These are phyloP conservation scores for Chouioia cunea DNA, from an alignment of 2,888 invertebrate genomes.

Conservation along the genomic window DNA sequence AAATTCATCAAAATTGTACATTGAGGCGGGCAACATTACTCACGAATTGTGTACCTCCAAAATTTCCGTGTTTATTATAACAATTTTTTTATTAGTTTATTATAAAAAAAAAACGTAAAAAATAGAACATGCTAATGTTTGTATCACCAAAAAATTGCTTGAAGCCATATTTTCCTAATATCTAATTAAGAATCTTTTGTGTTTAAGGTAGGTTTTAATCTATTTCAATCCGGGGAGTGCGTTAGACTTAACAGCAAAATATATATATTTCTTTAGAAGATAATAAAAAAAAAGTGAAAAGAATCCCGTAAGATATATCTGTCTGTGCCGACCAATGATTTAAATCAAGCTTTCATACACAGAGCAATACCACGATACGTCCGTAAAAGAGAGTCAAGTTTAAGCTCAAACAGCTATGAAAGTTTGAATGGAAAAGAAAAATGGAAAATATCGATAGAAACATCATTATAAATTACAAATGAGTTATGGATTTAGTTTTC, in stretches of 20 bases:
- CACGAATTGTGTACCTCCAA: slow-evolving; percentile 25
- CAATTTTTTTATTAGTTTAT: slow-evolving; percentile 43
- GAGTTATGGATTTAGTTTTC: slow-evolving; percentile 46
- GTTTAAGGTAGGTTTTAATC: slow-evolving; percentile 43
- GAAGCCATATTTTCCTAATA: slow-evolving; percentile 46
- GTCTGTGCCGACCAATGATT: slow-evolving; percentile 39
- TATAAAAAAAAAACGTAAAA: slow-evolving; percentile 35
- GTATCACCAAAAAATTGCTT: slow-evolving; percentile 45
- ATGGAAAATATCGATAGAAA: slow-evolving; percentile 36
- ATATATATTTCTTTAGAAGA: slow-evolving; percentile 38
- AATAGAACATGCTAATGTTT: slow-evolving; percentile 31
- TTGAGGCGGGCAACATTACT: slow-evolving; percentile 22
- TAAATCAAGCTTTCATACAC: slow-evolving; percentile 41
- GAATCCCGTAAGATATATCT: slow-evolving; percentile 37
- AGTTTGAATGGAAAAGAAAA: slow-evolving; percentile 42
- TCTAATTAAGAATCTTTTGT: slow-evolving; percentile 34
- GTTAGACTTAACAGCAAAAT: slow-evolving; percentile 32
- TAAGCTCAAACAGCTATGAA: slow-evolving; percentile 40
- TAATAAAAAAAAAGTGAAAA: slow-evolving; percentile 18
- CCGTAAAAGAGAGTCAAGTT: slow-evolving; percentile 41
- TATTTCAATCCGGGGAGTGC: slow-evolving; percentile 20
- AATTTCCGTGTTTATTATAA: slow-evolving; percentile 42
- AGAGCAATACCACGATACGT: slow-evolving; percentile 46
- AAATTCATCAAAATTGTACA: slow-evolving; percentile 39
- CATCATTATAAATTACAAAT: slow-evolving; percentile 29